A percentile compares a stretch with the other conserved stretches of the same genome.
phyloP scores from a whole-genome alignment of 92 coral and sea anemone genomes.

The Zoanthus sociatus region DNA sequence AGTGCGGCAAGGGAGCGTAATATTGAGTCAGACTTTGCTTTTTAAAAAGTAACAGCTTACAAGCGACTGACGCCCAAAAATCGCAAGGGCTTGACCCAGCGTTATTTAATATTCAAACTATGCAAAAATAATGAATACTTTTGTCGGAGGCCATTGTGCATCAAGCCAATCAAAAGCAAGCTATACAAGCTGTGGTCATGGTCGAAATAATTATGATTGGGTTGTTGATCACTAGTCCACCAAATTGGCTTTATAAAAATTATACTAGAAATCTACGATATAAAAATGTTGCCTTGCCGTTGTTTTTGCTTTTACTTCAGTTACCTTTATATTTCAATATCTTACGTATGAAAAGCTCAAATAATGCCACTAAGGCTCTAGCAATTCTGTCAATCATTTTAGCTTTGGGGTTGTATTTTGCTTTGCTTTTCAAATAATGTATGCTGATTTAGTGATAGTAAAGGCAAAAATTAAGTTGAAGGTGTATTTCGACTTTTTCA shows the following conservation, averaged over 20 bases:
- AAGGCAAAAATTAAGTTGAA: too few species aligned
- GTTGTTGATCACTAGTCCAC: not conserved
- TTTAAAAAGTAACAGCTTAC: conserved; percentile 29
- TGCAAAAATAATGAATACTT: conserved; percentile 24
- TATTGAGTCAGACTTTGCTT: conserved; percentile 20
- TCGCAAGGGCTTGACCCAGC: conserved; percentile 43
- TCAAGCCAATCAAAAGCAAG: conserved; percentile 16
- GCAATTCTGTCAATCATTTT: too few species aligned
- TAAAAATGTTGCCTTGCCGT: not conserved
- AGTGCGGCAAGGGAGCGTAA: conserved; percentile 6
- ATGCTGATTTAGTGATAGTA: too few species aligned
- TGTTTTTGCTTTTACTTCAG: not conserved
- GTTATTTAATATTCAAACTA: conserved; percentile 47
- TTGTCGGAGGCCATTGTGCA: conserved; percentile 27
- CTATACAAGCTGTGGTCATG: conserved; percentile 8
- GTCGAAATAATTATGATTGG: not conserved
- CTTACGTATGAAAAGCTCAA: not conserved
- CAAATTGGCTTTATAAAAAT: not conserved
- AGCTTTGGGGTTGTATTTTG: too few species aligned
- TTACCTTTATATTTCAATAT: not conserved
- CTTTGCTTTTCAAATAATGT: too few species aligned
- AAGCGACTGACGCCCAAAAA: conserved; percentile 52
- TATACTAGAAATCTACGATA: not conserved
- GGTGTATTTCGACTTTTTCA: too few species aligned
- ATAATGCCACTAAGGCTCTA: too few species aligned